Percentiles rank a stretch among this genome's conserved stretches.
These are phyloP conservation scores for Entomyzon cyanotis DNA, from an alignment of 2,113 vertebrate species.

Conservation along the genomic window DNA sequence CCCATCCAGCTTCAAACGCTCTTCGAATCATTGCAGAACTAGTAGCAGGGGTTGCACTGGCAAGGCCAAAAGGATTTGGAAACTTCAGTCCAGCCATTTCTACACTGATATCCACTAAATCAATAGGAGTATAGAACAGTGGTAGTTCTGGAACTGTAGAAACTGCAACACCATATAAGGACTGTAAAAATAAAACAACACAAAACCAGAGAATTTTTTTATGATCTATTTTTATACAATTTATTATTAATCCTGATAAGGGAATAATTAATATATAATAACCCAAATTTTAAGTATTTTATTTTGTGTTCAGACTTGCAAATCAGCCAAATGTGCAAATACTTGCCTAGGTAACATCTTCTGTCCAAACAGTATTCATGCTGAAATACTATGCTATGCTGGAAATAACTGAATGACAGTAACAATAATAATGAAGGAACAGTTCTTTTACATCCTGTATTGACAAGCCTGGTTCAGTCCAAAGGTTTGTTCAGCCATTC, in stretches of 20 bases:
- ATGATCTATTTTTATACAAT: not conserved
- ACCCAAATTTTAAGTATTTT: not conserved
- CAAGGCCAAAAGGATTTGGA: constrained; percentile 90
- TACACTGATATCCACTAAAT: constrained; percentile 88
- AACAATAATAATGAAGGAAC: not conserved
- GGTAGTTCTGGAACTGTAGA: constrained; percentile 78
- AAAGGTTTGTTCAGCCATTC: not conserved
- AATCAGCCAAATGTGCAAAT: not conserved
- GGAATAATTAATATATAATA: not conserved
- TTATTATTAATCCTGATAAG: not conserved
- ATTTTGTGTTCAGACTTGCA: not conserved
- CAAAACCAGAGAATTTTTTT: not conserved
- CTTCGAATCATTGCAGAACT: constrained; percentile 91
- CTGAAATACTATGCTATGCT: not conserved
- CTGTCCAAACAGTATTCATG: not conserved
- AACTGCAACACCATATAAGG: constrained; percentile 74
- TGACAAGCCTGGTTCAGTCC: not conserved
- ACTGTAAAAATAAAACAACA: constrained; percentile 60
- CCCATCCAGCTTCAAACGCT: constrained; percentile 92
- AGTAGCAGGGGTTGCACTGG: constrained; percentile 90
- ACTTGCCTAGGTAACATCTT: not conserved
- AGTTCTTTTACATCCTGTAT: not conserved
- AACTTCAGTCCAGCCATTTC: constrained; percentile 88
- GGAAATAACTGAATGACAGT: not conserved
- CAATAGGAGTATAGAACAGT: constrained; percentile 86